phyloP scores from a whole-genome alignment of 1,140 invertebrate species.

The Euwallacea similis region DNA sequence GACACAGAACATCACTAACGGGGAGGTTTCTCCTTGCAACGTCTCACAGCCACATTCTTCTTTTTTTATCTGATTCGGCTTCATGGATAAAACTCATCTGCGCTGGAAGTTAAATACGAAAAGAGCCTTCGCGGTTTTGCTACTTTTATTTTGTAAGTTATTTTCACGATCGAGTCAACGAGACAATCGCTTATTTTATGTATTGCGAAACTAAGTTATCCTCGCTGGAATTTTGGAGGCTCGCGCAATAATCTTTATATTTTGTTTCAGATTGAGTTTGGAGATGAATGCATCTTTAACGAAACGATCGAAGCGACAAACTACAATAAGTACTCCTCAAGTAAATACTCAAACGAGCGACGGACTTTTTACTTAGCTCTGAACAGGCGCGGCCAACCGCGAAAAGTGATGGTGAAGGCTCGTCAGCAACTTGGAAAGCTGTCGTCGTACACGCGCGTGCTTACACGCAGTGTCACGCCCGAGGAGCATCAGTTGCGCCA shows the following conservation, averaged over 20 bases:
- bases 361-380: constrained; percentile 76
- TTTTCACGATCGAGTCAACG: too few relatives aligned
- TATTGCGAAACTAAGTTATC: too few relatives aligned
- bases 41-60: too few relatives aligned
- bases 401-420: constrained; percentile 69
- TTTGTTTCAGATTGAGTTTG: constrained; percentile 74
- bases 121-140: too few relatives aligned
- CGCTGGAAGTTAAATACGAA: too few relatives aligned
- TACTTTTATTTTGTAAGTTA: too few relatives aligned
- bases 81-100: too few relatives aligned
- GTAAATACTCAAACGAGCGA: constrained; percentile 69
- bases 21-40: too few relatives aligned
- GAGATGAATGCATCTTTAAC: constrained; percentile 82
- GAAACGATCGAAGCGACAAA: constrained; percentile 81
- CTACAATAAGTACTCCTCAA: constrained; percentile 83
- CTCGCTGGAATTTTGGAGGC: too few relatives aligned
- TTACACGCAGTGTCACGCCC: constrained; percentile 64
- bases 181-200: too few relatives aligned
- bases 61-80: too few relatives aligned
- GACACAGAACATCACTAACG: too few relatives aligned
- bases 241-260: not conserved
- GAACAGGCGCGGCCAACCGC: constrained; percentile 68
- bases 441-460: constrained; percentile 68
- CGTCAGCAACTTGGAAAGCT: constrained; percentile 69
- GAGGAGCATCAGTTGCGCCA: constrained; percentile 56